Conservation (phyloP, 2,113 vertebrate species). For the Patagioenas fasciata region DNA sequence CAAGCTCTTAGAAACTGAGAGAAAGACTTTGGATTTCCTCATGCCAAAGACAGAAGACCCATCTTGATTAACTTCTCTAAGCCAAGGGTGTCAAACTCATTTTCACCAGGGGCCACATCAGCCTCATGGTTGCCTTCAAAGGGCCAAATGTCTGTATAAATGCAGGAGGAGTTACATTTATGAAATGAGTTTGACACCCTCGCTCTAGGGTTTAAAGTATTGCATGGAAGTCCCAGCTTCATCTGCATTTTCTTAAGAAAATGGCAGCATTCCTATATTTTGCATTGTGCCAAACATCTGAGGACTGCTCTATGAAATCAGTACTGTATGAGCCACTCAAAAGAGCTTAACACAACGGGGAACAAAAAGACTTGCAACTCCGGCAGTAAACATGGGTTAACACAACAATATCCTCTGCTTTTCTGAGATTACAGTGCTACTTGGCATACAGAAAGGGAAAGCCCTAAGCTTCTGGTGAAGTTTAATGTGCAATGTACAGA, state of each 20-base stretch:
- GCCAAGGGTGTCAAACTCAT: too few species aligned
- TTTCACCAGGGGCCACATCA: too few species aligned
- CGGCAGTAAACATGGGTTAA: background rate
- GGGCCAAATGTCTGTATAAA: too few species aligned
- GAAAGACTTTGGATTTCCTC: background rate
- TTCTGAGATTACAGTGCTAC: background rate
- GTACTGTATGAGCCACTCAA: background rate
- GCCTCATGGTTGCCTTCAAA: too few species aligned
- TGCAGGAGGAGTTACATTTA: too few species aligned
- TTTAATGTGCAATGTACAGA: background rate
- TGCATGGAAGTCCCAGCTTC: background rate
- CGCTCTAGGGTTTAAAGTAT: background rate
- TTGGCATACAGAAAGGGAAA: background rate
- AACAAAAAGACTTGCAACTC: background rate
- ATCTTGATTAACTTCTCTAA: background rate
- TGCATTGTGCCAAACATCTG: background rate
- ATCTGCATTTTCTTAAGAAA: background rate
- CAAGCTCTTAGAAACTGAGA: background rate
- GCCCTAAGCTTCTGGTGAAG: background rate
- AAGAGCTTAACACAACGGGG: background rate
- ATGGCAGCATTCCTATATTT: background rate
- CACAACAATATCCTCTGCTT: background rate
- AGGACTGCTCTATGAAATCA: background rate
- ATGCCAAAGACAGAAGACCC: background rate
- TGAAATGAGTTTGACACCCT: too few species aligned